Base-by-base conservation (phyloP, 2,113 vertebrate species). In the Echinops telfairi region DNA sequence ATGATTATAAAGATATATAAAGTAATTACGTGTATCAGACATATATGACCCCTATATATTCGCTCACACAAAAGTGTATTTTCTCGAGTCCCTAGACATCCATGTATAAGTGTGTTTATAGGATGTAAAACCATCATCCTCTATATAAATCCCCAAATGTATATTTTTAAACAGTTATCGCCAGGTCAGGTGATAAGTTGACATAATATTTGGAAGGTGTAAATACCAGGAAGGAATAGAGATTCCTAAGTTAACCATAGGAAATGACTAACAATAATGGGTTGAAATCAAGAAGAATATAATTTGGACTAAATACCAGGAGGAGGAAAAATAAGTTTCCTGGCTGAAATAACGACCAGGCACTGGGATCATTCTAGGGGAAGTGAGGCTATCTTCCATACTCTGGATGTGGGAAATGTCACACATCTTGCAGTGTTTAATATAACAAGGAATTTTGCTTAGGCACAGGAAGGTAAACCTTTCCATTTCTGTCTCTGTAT, bases 201-300 rank as follows among this genome's bases (percentile, higher is more conserved):
- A 93, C 88, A 95, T 96, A 97, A 92, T 96, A 95, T 96, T 97
- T 96, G 88, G 88, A 95, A 97, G 94, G 97, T 96, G 95, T 91
- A 95, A 97, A 95, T 96, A 81, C 91, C 90, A 96, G 94, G 83
- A 93, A 95, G 38, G 95, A 86, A 95, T 92, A 91, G 94, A 93
- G 93, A 96, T 95, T 93, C 76, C 88, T 94, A 95, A 91, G 88
- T 73, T 95, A 96, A 96, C 94, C 95, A 68, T 4, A 96, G 96
- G 95, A 97, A 97, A 96, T 95, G 85, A 79, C 95, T 95, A 92
- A 94, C 87, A 96, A 96, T 97, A 96, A 97, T 94, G 94, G 70
- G 66, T 75, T 95, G 93, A 97, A 97, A 96, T 96, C 53, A 95
- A 97, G 91, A 95, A 96, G 93, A 97, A 93, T 86, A 93, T 95